A percentile compares a stretch with the other conserved stretches of the same genome.
Conservation (phyloP, 2,888 invertebrate species). For the Tanaodytes sp. region DNA sequence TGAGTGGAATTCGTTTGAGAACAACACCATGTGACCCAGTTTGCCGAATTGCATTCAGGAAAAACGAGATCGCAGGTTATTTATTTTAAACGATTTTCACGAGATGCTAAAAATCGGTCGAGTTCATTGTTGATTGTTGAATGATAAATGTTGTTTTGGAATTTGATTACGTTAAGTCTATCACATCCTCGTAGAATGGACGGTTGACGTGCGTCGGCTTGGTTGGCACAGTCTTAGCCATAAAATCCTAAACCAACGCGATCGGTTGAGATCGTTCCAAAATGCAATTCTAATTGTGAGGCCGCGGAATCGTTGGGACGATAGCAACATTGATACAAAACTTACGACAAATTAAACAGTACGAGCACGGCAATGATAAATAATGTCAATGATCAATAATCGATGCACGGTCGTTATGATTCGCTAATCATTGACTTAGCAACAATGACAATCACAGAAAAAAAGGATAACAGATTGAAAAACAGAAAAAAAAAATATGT, state of each 20-base stretch:
- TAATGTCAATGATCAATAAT: conserved; percentile 59
- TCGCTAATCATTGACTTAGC: conserved; percentile 54
- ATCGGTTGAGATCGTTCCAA: neutral
- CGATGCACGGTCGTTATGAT: conserved; percentile 55
- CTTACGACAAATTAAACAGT: conserved; percentile 67
- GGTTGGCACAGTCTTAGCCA: conserved; percentile 20
- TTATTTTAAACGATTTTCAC: no score
- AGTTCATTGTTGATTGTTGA: no score
- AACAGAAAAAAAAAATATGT: conserved; percentile 12
- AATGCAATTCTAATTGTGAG: conserved; percentile 23
- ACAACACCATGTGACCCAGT: no score
- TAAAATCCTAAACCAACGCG: conserved; percentile 37
- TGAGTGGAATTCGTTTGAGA: no score
- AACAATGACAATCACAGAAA: conserved; percentile 50
- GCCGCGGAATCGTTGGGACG: conserved; percentile 61
- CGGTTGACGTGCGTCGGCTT: neutral
- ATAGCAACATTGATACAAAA: conserved; percentile 65
- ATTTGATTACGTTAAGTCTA: no score
- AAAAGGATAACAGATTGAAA: conserved; percentile 17
- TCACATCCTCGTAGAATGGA: conserved; percentile 35
- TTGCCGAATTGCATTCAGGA: no score
- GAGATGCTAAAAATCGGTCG: no score
- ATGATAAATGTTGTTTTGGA: no score
- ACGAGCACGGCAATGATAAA: conserved; percentile 68
- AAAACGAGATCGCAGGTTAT: no score